phyloP scores from a whole-genome alignment of 1,140 invertebrate species.

The Centruroides sculpturatus region DNA sequence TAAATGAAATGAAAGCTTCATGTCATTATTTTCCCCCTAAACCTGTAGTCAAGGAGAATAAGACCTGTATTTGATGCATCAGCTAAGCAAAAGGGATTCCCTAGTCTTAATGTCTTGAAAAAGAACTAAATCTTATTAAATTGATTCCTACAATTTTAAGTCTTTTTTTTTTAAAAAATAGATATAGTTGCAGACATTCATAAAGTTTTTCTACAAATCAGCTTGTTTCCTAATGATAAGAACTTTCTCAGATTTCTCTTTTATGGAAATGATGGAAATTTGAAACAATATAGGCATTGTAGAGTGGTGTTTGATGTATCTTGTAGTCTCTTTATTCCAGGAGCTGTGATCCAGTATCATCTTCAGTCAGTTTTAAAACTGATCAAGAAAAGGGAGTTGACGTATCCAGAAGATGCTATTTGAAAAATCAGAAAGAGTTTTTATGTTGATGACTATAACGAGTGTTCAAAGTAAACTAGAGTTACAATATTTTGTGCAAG shows the following conservation, averaged over 20 bases:
- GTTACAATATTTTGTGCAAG: neutral
- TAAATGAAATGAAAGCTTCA: constrained; percentile 9
- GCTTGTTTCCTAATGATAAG: neutral
- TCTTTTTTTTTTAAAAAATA: constrained; percentile 4
- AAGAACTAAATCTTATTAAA: constrained; percentile 5
- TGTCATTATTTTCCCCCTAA: constrained; percentile 24
- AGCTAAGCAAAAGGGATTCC: constrained; percentile 1
- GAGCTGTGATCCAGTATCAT: no score
- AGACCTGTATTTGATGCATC: constrained; percentile 7
- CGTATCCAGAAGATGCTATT: neutral
- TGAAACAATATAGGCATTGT: no score
- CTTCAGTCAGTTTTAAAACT: no score
- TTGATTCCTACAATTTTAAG: constrained; percentile 21
- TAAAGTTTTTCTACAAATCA: constrained; percentile 16
- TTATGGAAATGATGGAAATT: no score
- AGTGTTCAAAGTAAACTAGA: neutral
- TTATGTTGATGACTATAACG: neutral
- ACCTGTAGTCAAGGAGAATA: constrained; percentile 11
- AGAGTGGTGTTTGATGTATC: no score
- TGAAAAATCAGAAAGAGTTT: neutral
- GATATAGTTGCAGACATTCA: constrained; percentile 4
- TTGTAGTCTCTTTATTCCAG: no score
- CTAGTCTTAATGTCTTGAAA: constrained; percentile 6
- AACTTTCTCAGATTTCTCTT: no score
- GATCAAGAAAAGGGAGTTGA: neutral